phyloP scores from a whole-genome alignment of 2,888 invertebrate genomes.

The Limnephilus rhombicus region DNA sequence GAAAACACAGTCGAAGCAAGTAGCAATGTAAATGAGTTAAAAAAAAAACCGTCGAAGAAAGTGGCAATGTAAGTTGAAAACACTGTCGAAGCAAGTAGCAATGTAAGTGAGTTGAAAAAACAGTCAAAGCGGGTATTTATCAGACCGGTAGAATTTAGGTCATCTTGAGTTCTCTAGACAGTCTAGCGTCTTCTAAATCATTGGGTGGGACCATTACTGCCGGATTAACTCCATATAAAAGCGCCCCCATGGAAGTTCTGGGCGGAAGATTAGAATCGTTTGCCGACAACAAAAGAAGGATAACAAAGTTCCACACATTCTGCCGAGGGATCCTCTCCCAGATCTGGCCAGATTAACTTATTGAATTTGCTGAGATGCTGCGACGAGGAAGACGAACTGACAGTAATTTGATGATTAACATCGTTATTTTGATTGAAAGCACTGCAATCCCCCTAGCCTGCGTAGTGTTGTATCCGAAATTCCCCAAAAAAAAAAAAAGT shows the following conservation, averaged over 20 bases:
- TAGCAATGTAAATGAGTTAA: too few species aligned
- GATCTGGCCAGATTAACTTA: slow-evolving; percentile 22
- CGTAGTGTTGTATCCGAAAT: not conserved
- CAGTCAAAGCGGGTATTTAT: not conserved
- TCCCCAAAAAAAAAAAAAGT: not conserved
- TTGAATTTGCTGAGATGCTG: slow-evolving; percentile 13
- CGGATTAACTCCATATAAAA: slow-evolving; percentile 26
- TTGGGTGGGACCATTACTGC: slow-evolving; percentile 7
- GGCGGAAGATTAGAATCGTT: slow-evolving; percentile 35
- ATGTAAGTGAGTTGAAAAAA: not conserved
- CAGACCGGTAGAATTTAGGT: not conserved
- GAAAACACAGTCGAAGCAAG: too few species aligned
- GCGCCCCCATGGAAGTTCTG: slow-evolving; percentile 17
- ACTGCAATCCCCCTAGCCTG: not conserved
- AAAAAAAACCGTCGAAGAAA: too few species aligned
- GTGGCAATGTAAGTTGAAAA: too few species aligned
- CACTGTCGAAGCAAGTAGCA: too few species aligned
- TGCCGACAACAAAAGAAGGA: slow-evolving; percentile 39
- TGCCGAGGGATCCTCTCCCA: not conserved
- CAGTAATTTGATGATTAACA: not conserved
- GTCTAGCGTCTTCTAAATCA: not conserved
- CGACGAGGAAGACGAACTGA: not conserved
- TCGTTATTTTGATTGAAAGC: not conserved
- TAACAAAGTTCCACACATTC: slow-evolving; percentile 32
- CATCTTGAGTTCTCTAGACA: not conserved